A percentile compares a stretch with the other conserved stretches of the same genome.
phyloP scores from a whole-genome alignment of 1,140 invertebrate species.

The Acromyrmex charruanus region DNA sequence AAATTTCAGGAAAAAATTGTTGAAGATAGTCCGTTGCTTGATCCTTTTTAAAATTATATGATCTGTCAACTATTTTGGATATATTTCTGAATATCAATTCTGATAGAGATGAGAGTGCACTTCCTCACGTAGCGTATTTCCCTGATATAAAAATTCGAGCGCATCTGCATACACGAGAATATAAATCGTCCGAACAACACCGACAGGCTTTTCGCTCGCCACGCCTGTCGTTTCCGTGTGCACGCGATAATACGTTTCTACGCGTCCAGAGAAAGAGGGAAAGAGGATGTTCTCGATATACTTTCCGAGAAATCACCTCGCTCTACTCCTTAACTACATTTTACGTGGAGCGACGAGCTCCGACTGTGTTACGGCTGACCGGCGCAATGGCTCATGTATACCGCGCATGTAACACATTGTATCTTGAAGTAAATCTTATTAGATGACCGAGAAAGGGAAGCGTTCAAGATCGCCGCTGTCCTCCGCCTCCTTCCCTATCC shows the following conservation, averaged over 20 bases:
- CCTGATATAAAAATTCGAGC: conserved; percentile 50
- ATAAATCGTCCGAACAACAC: conserved; percentile 48
- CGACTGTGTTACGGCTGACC: conserved; percentile 52
- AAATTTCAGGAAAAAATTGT: not conserved
- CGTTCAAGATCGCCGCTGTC: conserved; percentile 44
- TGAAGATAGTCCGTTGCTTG: not conserved
- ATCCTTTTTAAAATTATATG: not conserved
- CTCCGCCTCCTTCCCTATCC: not conserved
- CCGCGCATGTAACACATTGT: conserved; percentile 56
- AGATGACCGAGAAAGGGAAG: conserved; percentile 50
- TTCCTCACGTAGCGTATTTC: not conserved
- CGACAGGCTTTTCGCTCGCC: conserved; percentile 55
- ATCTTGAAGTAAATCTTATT: conserved; percentile 63
- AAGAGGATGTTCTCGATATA: conserved; percentile 49
- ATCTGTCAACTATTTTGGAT: not conserved
- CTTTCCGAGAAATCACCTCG: conserved; percentile 42
- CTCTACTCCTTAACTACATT: conserved; percentile 51
- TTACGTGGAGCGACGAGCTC: conserved; percentile 42
- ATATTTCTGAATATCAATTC: not conserved
- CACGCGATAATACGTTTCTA: conserved; percentile 57
- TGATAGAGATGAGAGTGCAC: not conserved
- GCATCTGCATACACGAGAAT: conserved; percentile 72
- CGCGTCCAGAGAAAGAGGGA: conserved; percentile 18
- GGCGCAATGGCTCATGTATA: conserved; percentile 52
- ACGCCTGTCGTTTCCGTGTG: conserved; percentile 47